A percentile compares a stretch with the other conserved stretches of the same genome.
phyloP scores from a whole-genome alignment of 2,113 vertebrate genomes.

The Gopherus flavomarginatus region DNA sequence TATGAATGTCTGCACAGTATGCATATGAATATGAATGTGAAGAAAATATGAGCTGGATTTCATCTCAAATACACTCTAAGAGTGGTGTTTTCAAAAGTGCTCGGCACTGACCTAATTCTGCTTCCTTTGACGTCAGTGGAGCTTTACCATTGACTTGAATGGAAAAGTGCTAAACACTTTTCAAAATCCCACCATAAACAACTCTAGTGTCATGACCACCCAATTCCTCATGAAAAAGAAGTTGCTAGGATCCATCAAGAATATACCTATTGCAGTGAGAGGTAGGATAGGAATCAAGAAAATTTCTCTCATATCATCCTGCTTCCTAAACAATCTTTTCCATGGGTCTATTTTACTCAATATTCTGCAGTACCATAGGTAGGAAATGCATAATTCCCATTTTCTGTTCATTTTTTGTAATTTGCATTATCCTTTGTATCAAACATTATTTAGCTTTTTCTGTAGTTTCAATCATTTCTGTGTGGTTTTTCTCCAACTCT shows the following conservation, averaged over 20 bases:
- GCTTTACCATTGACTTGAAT: neutral
- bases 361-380: constrained; percentile 8
- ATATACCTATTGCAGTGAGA: neutral
- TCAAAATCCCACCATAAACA: neutral
- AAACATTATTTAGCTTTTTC: constrained; percentile 8
- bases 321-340: neutral
- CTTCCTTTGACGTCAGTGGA: neutral
- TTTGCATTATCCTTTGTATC: neutral
- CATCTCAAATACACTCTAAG: neutral
- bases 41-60: neutral
- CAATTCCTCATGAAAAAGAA: neutral
- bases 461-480: neutral
- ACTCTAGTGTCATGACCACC: neutral
- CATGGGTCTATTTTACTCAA: neutral
- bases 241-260: neutral
- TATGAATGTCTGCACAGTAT: neutral
- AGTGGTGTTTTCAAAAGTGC: rapidly evolving
- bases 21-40: neutral
- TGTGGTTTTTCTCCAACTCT: neutral
- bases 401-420: neutral
- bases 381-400: neutral
- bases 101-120: neutral
- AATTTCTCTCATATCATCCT: neutral
- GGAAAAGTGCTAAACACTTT: neutral
- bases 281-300: neutral